A percentile compares a stretch with the other conserved stretches of the same genome.
Evolutionary conservation across 53 echinoderm and acorn worm genomes (phyloP).

Genomic region (Antedon mediterranea): DNA sequence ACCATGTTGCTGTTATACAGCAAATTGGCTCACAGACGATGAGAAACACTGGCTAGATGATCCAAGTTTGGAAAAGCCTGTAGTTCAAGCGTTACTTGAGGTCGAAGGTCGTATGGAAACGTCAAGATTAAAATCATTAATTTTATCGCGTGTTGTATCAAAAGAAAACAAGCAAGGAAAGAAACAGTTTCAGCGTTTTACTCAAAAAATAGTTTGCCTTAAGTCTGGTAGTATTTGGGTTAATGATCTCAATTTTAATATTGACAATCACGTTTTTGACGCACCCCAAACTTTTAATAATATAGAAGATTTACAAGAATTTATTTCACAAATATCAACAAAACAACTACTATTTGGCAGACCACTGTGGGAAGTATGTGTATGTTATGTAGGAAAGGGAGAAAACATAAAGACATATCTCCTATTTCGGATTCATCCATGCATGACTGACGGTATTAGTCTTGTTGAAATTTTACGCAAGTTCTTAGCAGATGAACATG

Average conservation of each 20-base stretch:
- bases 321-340: slow-evolving; percentile 19
- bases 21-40: slow-evolving; percentile 20
- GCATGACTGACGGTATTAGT: slow-evolving; percentile 19
- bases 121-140: slow-evolving; percentile 19
- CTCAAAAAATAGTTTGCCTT: slow-evolving; percentile 27
- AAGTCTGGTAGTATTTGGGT: slow-evolving; percentile 33
- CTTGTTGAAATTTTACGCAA: slow-evolving; percentile 19
- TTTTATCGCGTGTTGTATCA: slow-evolving; percentile 31
- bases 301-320: slow-evolving; percentile 25
- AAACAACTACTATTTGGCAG: slow-evolving; percentile 4
- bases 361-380: slow-evolving; percentile 37
- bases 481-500: slow-evolving; percentile 24
- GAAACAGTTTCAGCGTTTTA: slow-evolving; percentile 31
- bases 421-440: slow-evolving; percentile 34
- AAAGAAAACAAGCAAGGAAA: slow-evolving; percentile 37
- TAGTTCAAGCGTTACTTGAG: slow-evolving; percentile 29
- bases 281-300: slow-evolving; percentile 23
- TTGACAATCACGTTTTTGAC: slow-evolving; percentile 39
- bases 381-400: slow-evolving; percentile 11
- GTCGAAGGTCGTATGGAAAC: slow-evolving; percentile 26
- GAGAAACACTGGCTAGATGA: slow-evolving; percentile 34
- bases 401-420: slow-evolving; percentile 27
- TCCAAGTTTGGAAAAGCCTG: slow-evolving; percentile 19
- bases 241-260: slow-evolving; percentile 34
- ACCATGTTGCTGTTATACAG: slow-evolving; percentile 11